These are phyloP conservation scores for Lithobates sylvaticus DNA, from an alignment of 2,797 vertebrate species.

Conservation along the genomic window DNA sequence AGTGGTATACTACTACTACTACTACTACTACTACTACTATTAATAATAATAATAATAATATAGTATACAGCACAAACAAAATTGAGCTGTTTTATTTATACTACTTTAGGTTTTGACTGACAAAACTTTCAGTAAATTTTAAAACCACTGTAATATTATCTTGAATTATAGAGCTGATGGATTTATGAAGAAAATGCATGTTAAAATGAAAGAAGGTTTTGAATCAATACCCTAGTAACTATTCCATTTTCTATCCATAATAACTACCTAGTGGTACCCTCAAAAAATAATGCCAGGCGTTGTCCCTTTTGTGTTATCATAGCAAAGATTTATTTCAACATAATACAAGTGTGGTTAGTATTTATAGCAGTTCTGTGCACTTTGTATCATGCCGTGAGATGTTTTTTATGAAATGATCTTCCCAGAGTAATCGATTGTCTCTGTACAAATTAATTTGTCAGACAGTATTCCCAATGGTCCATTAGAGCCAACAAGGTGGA, in stretches of 20 bases:
- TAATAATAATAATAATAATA: too few relatives aligned
- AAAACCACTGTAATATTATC: neutral
- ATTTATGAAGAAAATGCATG: conserved; percentile 18
- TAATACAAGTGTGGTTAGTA: conserved; percentile 42
- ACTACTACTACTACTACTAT: too few relatives aligned
- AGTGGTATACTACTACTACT: too few relatives aligned
- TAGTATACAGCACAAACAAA: neutral
- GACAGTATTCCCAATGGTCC: conserved; percentile 22
- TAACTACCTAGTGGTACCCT: conserved; percentile 2
- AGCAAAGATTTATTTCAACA: conserved; percentile 50
- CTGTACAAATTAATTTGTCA: conserved; percentile 40
- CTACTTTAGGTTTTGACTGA: neutral
- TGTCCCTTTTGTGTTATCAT: conserved; percentile 33
- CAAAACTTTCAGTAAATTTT: neutral
- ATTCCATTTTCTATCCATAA: conserved; percentile 25
- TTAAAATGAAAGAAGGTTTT: neutral
- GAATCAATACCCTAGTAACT: conserved; percentile 32
- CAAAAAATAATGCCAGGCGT: conserved; percentile 27
- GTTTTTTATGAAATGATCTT: conserved; percentile 51
- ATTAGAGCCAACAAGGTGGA: conserved; percentile 50
- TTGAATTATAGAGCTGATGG: neutral
- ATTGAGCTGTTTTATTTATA: neutral
- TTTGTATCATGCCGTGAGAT: conserved; percentile 50
- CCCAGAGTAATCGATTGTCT: conserved; percentile 51
- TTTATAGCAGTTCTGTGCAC: conserved; percentile 32